Conservation (phyloP, 2,797 vertebrate species). For the Chiloscyllium punctatum region DNA sequence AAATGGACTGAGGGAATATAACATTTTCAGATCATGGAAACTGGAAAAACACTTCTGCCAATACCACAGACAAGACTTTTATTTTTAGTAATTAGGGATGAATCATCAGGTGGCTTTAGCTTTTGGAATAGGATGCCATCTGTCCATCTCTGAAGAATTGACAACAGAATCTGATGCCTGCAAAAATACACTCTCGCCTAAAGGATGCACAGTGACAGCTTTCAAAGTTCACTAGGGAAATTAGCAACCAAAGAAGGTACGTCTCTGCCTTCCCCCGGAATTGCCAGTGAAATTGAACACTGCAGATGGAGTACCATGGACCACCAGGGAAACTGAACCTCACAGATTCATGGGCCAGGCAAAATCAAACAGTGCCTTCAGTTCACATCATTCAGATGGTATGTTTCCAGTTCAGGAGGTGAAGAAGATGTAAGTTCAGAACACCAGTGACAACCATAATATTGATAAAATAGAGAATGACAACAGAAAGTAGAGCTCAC, state of each 20-base stretch:
- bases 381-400: not conserved
- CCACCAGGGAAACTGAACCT: conserved; percentile 20
- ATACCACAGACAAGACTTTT: not conserved
- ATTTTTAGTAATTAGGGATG: not conserved
- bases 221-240: conserved; percentile 20
- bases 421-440: not conserved
- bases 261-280: not conserved
- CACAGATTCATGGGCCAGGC: not conserved
- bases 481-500: not conserved
- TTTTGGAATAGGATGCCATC: not conserved
- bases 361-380: conserved; percentile 15
- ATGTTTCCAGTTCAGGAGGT: not conserved
- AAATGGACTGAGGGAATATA: conserved; percentile 19
- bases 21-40: conserved; percentile 12
- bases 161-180: not conserved
- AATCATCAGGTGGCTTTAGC: not conserved
- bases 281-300: conserved; percentile 5
- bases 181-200: not conserved
- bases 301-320: not conserved
- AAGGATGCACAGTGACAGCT: not conserved
- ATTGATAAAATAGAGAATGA: conserved; percentile 13
- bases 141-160: not conserved
- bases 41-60: not conserved
- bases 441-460: not conserved
- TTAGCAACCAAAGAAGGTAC: not conserved